Conservation (phyloP, 2,888 invertebrate species). For the Orgyia antiqua region DNA sequence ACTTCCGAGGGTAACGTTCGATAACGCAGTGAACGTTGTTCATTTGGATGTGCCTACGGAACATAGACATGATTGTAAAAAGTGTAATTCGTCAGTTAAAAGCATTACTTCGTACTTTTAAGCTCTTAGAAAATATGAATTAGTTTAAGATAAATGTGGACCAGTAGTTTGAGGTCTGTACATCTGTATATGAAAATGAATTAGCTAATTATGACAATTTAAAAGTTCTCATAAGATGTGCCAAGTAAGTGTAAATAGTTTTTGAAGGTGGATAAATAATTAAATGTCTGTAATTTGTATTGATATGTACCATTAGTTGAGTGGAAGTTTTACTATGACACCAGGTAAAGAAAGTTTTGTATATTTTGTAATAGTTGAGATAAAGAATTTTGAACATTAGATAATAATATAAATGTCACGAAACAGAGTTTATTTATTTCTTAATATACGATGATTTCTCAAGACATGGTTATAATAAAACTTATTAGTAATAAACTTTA, state of each 20-base stretch:
- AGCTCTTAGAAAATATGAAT: constrained; percentile 28
- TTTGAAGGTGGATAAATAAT: constrained; percentile 4
- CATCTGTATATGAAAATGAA: constrained; percentile 34
- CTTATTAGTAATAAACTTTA: constrained; percentile 10
- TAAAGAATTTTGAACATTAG: constrained; percentile 9
- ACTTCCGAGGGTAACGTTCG: constrained; percentile 70
- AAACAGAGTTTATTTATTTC: constrained; percentile 9
- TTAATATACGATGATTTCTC: constrained; percentile 6
- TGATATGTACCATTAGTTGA: constrained; percentile 16
- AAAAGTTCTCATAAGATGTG: constrained; percentile 17
- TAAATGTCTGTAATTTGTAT: constrained; percentile 16
- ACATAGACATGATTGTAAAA: constrained; percentile 40
- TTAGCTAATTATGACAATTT: constrained; percentile 20
- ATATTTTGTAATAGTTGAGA: constrained; percentile 44
- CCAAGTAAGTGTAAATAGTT: constrained; percentile 25
- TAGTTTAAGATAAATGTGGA: constrained; percentile 49
- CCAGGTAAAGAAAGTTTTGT: constrained; percentile 33
- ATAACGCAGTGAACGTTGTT: constrained; percentile 61
- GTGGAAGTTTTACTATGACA: constrained; percentile 18
- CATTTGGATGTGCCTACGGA: constrained; percentile 55
- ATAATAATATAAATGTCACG: constrained; percentile 1
- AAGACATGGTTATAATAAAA: background rate
- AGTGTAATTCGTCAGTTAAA: constrained; percentile 36
- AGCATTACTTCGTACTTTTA: constrained; percentile 38
- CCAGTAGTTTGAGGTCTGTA: constrained; percentile 56